Conservation (phyloP, 2,888 invertebrate genomes). For the Melieria picta region DNA sequence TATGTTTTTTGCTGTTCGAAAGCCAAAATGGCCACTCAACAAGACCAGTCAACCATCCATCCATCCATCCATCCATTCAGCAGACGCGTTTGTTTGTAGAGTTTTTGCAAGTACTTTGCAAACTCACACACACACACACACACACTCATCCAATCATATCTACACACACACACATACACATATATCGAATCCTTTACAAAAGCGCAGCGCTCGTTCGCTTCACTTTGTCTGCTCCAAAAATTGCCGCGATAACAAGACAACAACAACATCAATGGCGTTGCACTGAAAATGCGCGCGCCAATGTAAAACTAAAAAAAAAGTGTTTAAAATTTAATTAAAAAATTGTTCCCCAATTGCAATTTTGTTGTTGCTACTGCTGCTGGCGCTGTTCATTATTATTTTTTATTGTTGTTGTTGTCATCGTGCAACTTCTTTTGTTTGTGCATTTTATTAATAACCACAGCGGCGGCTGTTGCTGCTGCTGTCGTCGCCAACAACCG, state of each 20-base stretch:
- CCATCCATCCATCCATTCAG: too few species aligned
- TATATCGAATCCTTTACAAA: neutral
- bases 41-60: too few species aligned
- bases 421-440: constrained; percentile 12
- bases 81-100: too few species aligned
- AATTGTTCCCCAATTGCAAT: constrained; percentile 16
- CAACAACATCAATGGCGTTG: too few species aligned
- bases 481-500: neutral
- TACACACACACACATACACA: neutral
- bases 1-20: too few species aligned
- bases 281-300: too few species aligned
- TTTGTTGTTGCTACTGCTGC: neutral
- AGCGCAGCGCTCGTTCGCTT: neutral
- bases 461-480: too few species aligned
- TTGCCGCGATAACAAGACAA: too few species aligned
- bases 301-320: neutral
- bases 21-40: too few species aligned
- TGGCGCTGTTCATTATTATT: neutral
- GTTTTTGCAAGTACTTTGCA: neutral
- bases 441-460: constrained; percentile 10
- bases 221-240: neutral
- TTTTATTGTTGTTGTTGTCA: constrained; percentile 7
- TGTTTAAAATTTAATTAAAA: constrained; percentile 26
- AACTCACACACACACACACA: neutral
- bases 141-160: neutral